Base-by-base conservation (phyloP, 2,797 vertebrate species). In the Denticeps clupeoides region DNA sequence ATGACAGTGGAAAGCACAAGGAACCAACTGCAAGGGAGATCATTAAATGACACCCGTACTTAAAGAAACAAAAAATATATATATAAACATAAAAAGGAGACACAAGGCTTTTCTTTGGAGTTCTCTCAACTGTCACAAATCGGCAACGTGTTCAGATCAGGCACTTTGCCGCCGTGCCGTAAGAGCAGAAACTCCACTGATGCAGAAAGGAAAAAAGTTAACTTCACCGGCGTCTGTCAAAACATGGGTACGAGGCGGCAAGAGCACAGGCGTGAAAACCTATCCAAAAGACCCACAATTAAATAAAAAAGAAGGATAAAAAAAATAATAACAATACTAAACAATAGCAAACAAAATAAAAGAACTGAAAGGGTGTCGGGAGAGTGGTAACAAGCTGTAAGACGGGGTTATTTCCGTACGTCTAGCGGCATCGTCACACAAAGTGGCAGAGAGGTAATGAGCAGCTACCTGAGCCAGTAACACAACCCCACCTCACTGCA, bases 1-100 rank as follows among this genome's bases (percentile, higher is more conserved):
- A 49, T 27, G 48, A 58, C 56, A 45, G 28, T 38, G 33, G 22
- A 27, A 40, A 38, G 53, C 35, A 50, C 40, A 41, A 52, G 58
- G 49, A 51, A n/a, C 15, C 32, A 41, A 3, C 10, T 12, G 25
- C 8, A 26, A 19, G 31, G 37, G 35, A 22, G 19, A 46, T 38
- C 15, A 18, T 51, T 48, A 51, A 53, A 31, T 45, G 46, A 25
- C 12, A 28, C 28, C 21, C 38, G 29, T 44, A 27, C 12, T 21
- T 18, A 53, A 33, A 31, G n/a, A 27, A 8, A 5, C 37, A n/a
- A 10, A 33, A 33, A 15, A 7, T 3, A 33, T 33, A 2, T 3
- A 15, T 35, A 12, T 35, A 19, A 37, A 18, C 4, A 19, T 37
- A 37, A 37, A 5, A 7, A 13, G 12, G 7, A 13, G n/a, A 33